Evolutionary conservation across 2,888 invertebrate species (phyloP), one percentile per base, ranked within the genome.

Genomic region (Hirtodrosophila cameraria): DNA sequence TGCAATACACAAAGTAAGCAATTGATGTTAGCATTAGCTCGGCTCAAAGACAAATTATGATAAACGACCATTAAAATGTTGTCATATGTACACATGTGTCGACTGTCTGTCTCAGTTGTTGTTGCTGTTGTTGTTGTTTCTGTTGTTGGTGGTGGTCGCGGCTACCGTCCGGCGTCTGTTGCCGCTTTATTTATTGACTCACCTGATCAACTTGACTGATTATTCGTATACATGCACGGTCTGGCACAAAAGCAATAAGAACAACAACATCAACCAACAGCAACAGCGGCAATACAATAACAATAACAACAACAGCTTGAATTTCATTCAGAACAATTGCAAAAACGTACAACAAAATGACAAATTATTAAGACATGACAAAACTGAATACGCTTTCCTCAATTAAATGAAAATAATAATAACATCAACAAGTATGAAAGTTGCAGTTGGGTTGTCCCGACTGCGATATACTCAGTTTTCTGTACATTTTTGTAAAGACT

Each of bases 141-240:
- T 65, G 30, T 15, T 64, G 30, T 31, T 58, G 35, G 9, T 66
- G 55, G 42, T 48, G 50, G 55, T 39, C 25, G 53, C 35, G 41
- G 65, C 76, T 75, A 65, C 72, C 58, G 76, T 74, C 64, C 52
- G 58, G 54, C 64, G 72, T 57, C 67, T 39, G 67, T 60, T 60
- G 63, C 15, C 57, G 57, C 63, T 75, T 88, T 88, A 89, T 89
- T 89, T 89, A 89, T 89, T 90, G 88, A 89, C 90, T 89, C 75
- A 85, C 81, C 79, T 78, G 89, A 89, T 88, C 88, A 88, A 84
- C 76, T 87, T 90, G 90, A 89, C 88, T 89, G 90, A 90, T 90
- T 90, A 90, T 81, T 83, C 74, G 83, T 77, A 82, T 87, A 86
- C 89, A 89, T 89, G 89, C 89, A 87, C 83, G 50, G 43, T 38